phyloP scores from a whole-genome alignment of 2,888 invertebrate species.

The Acrocyrtus sp. region DNA sequence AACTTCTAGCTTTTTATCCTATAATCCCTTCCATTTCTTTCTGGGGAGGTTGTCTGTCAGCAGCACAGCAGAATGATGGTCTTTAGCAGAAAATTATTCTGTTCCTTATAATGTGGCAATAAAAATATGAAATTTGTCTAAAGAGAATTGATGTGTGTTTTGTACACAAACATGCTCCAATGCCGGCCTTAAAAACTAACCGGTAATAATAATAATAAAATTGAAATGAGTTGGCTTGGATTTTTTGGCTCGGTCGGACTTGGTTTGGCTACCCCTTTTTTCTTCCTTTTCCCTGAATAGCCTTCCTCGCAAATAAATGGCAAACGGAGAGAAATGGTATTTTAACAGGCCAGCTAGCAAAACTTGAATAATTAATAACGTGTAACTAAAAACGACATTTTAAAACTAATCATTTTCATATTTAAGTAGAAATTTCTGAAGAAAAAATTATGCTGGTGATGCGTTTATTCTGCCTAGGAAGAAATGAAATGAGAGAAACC shows the following conservation, averaged over 20 bases:
- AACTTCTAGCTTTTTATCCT: not conserved
- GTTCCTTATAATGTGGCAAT: not conserved
- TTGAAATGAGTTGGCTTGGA: not conserved
- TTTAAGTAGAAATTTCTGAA: not conserved
- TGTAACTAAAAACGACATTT: not conserved
- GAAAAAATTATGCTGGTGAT: too few relatives aligned
- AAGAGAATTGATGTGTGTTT: not conserved
- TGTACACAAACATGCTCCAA: not conserved
- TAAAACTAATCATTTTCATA: not conserved
- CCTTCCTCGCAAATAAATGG: not conserved
- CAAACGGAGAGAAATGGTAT: not conserved
- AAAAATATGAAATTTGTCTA: not conserved
- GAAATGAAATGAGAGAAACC: not conserved
- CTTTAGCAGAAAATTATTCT: not conserved
- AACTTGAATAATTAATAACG: slow-evolving; percentile 11
- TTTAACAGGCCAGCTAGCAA: not conserved
- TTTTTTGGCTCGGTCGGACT: too few relatives aligned
- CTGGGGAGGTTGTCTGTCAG: not conserved
- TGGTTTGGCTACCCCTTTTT: too few relatives aligned
- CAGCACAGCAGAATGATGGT: not conserved
- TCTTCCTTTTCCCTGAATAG: not conserved
- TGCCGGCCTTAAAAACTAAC: not conserved
- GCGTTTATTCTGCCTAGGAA: not conserved
- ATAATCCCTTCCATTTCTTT: not conserved
- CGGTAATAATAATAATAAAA: not conserved